Conservation (phyloP, 2,888 invertebrate genomes). For the Rhamnusium bicolor region DNA sequence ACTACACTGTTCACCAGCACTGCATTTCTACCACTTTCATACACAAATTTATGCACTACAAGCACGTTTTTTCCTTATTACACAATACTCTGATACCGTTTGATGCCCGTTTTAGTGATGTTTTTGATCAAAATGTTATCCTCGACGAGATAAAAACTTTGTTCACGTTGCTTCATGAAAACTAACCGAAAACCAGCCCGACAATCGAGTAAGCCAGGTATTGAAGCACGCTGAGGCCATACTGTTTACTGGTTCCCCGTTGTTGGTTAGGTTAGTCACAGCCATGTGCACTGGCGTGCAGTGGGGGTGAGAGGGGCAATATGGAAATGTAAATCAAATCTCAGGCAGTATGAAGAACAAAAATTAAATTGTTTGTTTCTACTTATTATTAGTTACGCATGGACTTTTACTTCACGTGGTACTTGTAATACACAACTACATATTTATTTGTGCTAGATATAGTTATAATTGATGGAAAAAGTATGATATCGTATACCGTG, state of each 20-base stretch:
- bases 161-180: conserved; percentile 12
- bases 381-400: too few relatives aligned
- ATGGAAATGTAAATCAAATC: neutral
- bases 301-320: neutral
- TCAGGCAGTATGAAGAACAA: too few relatives aligned
- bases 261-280: conserved; percentile 48
- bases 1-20: conserved; percentile 16
- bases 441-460: too few relatives aligned
- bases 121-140: neutral
- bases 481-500: too few relatives aligned
- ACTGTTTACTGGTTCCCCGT: conserved; percentile 35
- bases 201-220: conserved; percentile 35
- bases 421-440: too few relatives aligned
- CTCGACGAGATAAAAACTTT: conserved; percentile 10
- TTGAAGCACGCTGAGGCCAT: conserved; percentile 38
- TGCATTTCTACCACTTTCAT: conserved; percentile 9
- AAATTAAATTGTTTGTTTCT: neutral
- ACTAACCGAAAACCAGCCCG: conserved; percentile 22
- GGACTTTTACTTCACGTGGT: too few relatives aligned
- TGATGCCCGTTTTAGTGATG: neutral
- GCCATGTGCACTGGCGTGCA: conserved; percentile 40
- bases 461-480: too few relatives aligned
- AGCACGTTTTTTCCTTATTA: conserved; percentile 1
- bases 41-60: neutral
- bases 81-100: neutral